Conservation (phyloP, 2,888 invertebrate genomes). For the Drosophila anomelani region DNA sequence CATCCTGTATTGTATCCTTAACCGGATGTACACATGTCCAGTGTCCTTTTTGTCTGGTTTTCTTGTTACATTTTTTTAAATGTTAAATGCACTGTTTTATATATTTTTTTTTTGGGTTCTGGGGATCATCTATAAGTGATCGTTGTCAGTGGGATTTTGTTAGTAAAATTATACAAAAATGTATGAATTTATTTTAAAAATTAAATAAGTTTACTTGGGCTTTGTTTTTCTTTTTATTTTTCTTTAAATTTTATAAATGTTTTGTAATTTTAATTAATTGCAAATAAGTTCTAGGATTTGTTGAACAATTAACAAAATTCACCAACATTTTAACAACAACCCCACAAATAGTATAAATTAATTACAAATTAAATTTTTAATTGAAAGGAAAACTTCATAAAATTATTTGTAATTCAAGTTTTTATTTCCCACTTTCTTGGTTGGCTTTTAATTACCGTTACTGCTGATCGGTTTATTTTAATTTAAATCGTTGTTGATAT, state of each 20-base stretch:
- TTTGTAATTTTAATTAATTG: neutral
- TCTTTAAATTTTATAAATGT: neutral
- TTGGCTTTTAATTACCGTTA: too few species aligned
- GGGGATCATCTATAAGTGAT: neutral
- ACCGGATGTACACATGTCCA: slow-evolving; percentile 7
- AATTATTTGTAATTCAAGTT: too few species aligned
- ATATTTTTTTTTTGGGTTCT: neutral
- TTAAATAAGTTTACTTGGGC: too few species aligned
- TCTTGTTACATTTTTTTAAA: slow-evolving; percentile 7
- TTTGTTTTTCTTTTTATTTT: neutral
- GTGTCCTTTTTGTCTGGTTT: neutral
- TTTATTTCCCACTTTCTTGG: too few species aligned
- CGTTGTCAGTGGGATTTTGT: neutral
- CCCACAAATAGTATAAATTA: neutral
- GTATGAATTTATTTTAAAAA: neutral
- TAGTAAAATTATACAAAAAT: neutral
- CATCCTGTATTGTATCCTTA: slow-evolving; percentile 23
- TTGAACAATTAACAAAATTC: too few species aligned
- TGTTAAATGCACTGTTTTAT: neutral
- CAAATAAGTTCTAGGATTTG: too few species aligned
- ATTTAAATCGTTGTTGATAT: neutral
- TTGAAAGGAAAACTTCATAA: too few species aligned
- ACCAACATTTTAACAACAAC: too few species aligned
- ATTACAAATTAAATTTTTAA: neutral
- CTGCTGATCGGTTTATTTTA: too few species aligned